Percentiles rank a stretch among this genome's conserved stretches.
Conservation (phyloP, 2,113 vertebrate species). For the Cervus canadensis region DNA sequence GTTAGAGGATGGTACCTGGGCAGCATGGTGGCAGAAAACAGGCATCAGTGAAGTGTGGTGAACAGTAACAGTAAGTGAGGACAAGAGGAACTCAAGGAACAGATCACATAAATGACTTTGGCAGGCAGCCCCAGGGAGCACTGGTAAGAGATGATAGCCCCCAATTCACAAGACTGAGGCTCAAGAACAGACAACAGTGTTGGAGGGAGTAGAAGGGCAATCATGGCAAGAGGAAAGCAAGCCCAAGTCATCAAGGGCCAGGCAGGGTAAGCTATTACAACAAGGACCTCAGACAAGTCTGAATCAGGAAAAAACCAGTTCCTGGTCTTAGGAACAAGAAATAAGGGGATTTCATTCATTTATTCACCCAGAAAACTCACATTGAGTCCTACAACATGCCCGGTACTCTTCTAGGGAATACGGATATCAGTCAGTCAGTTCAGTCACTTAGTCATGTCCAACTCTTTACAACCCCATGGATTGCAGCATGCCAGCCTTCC, state of each 20-base stretch:
- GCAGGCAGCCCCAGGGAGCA: neutral
- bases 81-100: neutral
- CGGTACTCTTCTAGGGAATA: neutral
- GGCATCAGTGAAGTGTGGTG: neutral
- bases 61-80: neutral
- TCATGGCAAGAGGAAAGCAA: neutral
- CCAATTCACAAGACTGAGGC: neutral
- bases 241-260: neutral
- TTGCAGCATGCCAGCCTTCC: neutral
- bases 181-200: neutral
- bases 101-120: neutral
- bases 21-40: neutral
- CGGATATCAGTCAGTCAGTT: neutral
- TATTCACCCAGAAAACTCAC: neutral
- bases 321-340: neutral
- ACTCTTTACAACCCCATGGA: neutral
- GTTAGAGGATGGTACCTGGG: neutral
- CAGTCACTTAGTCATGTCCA: neutral
- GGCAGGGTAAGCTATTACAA: neutral
- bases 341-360: neutral
- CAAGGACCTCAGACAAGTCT: neutral
- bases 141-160: neutral
- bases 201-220: accelerated
- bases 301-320: neutral
- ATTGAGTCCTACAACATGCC: neutral